These are phyloP conservation scores for Batillaria attramentaria DNA, from an alignment of 1,140 invertebrate genomes.

Conservation along the genomic window DNA sequence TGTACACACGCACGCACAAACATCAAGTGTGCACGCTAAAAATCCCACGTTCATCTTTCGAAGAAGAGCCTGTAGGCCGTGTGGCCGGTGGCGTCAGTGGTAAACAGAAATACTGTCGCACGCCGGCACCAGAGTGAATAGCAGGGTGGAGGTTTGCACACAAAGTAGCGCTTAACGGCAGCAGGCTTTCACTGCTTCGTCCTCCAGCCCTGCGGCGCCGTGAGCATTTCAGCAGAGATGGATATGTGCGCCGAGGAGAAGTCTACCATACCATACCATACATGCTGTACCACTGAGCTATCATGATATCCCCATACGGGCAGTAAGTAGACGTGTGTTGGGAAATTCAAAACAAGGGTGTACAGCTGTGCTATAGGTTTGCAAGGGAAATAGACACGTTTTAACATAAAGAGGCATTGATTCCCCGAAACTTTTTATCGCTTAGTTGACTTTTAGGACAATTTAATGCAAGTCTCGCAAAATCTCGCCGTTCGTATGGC, in stretches of 20 bases:
- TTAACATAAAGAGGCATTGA: background rate
- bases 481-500: constrained; percentile 21
- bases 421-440: background rate
- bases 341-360: no score
- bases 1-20: no score
- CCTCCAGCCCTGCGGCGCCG: no score
- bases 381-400: background rate
- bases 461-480: background rate
- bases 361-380: background rate
- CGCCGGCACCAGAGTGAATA: no score
- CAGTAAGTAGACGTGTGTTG: background rate
- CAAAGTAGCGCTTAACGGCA: no score
- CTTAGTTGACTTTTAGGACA: background rate
- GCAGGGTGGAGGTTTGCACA: no score
- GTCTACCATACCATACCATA: no score
- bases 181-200: no score
- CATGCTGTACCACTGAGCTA: constrained; percentile 20
- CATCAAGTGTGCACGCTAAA: no score
- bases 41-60: no score
- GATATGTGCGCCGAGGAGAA: no score
- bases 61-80: constrained; percentile 95
- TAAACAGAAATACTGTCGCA: background rate
- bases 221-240: no score
- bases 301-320: background rate
- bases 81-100: constrained; percentile 72